Evolutionary conservation across 2,113 vertebrate genomes (phyloP), one percentile per base, ranked within the genome.

Genomic region (Sula dactylatra): DNA sequence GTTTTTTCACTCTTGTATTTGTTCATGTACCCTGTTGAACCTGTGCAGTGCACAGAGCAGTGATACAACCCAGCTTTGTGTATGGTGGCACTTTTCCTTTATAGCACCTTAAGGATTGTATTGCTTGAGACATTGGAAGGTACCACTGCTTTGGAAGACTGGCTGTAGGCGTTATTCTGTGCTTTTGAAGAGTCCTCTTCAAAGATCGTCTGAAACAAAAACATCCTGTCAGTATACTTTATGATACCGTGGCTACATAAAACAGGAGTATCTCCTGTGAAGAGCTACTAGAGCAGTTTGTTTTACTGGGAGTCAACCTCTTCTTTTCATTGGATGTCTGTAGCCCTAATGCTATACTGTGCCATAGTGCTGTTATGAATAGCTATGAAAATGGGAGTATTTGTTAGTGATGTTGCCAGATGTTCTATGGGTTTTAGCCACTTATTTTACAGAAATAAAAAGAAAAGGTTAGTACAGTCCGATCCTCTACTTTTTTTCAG

Each of bases 401-500:
- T 67, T 70, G 5, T 58, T 88, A 21, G 31, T 72, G 69, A 47
- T 73, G 13, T 47, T 76, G 69, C 55, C 55, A 61, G 24, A 9
- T 65, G 29, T 86, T 76, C 18, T 73, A 45, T 29, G 47, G 31
- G 42, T 82, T 85, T 83, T 77, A 29, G 52, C 56, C 87, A 29
- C 29, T 88, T 64, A 44, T 34, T 96, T 86, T 36, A 58, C 44
- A 88, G n/a, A 85, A 82, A 56, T n/a, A 16, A 45, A 38, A 70
- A 36, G 8, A 73, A 50, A 45, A 62, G 7, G 15, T 61, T 36
- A 56, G 13, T 59, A n/a, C 22, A 59, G 42, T 45, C 22, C 9
- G 5, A 83, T 86, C n/a, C 13, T 93, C 20, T 78, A 1, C 36
- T 34, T 54, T 59, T 56, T 83, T 59, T 36, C 96, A 99, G 99